A percentile compares a stretch with the other conserved stretches of the same genome.
These are phyloP conservation scores for Goniozus legneri DNA, from an alignment of 1,140 invertebrate species.

Conservation along the genomic window DNA sequence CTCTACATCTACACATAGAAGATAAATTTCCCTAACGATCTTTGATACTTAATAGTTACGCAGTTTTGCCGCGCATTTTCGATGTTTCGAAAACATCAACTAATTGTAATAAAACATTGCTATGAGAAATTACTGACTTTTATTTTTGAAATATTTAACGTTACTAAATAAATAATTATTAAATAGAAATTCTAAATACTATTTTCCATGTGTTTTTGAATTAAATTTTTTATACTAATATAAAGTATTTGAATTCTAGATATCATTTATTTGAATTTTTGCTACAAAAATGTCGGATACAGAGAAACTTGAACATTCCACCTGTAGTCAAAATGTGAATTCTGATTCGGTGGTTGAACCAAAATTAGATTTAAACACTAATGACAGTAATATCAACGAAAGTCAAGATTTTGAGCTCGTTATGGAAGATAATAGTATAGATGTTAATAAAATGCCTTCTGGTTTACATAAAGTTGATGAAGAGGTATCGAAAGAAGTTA, in stretches of 20 bases:
- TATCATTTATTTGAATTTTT: no score
- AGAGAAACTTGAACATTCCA: slow-evolving; percentile 5
- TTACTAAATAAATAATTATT: background rate
- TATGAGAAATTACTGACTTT: no score
- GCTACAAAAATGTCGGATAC: slow-evolving; percentile 18
- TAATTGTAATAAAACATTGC: no score
- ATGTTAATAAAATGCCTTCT: background rate
- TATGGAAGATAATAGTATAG: slow-evolving; percentile 15
- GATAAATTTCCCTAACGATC: no score
- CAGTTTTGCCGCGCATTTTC: no score
- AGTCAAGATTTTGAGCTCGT: slow-evolving; percentile 41
- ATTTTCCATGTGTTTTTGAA: background rate
- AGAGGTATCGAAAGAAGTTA: background rate
- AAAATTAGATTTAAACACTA: no score
- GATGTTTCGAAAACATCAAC: no score
- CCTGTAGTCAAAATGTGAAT: slow-evolving; percentile 19
- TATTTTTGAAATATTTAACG: no score
- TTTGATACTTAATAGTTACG: no score
- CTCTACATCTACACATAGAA: no score
- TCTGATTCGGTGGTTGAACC: no score
- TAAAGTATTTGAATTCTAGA: background rate
- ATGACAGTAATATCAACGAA: slow-evolving; percentile 15
- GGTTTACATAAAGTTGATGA: background rate
- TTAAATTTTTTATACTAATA: background rate
- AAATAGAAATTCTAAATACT: slow-evolving; percentile 2